phyloP scores from a whole-genome alignment of 2,797 vertebrate species.

The Stomatorhinus walkeri region DNA sequence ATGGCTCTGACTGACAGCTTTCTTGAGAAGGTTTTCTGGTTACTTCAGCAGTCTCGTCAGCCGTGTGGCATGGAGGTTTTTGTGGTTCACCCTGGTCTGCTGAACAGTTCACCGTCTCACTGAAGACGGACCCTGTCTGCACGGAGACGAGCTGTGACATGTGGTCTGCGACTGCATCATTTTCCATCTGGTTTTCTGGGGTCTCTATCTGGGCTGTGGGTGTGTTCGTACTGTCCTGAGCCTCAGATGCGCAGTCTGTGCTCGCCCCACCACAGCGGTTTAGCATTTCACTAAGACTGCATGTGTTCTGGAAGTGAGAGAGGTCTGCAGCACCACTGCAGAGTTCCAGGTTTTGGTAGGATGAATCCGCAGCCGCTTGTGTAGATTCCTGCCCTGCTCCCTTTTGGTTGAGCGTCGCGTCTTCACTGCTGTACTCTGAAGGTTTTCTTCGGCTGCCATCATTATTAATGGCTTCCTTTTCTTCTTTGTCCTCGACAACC shows the following conservation, averaged over 20 bases:
- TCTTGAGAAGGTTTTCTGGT: background rate
- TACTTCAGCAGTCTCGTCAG: background rate
- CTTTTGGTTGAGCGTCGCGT: background rate
- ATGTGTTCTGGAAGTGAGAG: background rate
- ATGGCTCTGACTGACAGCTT: background rate
- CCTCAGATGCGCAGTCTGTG: background rate
- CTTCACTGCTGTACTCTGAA: background rate
- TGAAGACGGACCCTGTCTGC: background rate
- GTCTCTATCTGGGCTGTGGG: background rate
- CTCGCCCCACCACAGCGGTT: background rate
- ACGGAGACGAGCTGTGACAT: background rate
- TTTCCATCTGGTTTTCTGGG: background rate
- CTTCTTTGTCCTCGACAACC: slow-evolving; percentile 4
- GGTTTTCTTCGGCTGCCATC: background rate
- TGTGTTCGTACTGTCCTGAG: background rate
- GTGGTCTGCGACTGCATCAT: background rate
- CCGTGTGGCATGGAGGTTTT: background rate
- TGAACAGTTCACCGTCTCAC: background rate
- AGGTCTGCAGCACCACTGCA: background rate
- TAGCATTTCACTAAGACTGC: background rate
- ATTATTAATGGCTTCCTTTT: background rate
- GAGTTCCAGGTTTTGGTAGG: background rate
- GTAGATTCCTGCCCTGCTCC: background rate
- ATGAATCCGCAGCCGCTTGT: background rate
- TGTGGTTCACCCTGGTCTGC: background rate